These are phyloP conservation scores for Thalassaphorura encarpata DNA, from an alignment of 1,140 invertebrate species.

Conservation along the genomic window DNA sequence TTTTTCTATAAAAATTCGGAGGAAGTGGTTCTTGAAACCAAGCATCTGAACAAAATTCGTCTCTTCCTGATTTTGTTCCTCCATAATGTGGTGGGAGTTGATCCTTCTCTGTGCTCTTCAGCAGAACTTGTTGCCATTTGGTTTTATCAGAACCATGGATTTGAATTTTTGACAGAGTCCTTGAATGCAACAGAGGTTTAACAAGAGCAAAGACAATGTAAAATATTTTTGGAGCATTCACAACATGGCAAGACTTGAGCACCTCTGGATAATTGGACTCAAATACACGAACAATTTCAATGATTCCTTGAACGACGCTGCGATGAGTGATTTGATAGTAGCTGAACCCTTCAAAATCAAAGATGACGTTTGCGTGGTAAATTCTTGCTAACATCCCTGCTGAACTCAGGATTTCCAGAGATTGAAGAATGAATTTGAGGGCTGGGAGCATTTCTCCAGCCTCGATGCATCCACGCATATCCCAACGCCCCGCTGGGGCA, in stretches of 20 bases:
- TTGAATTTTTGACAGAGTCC: constrained; percentile 11
- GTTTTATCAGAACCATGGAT: constrained; percentile 9
- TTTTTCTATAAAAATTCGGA: neutral
- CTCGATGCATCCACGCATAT: neutral
- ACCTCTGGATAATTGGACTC: constrained; percentile 11
- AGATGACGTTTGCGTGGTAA: neutral
- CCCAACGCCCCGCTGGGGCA: neutral
- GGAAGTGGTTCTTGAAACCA: neutral
- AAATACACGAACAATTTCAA: neutral
- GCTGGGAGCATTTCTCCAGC: neutral
- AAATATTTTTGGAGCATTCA: constrained; percentile 11
- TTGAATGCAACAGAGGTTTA: constrained; percentile 9
- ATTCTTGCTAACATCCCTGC: too few species aligned
- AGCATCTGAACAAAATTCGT: constrained; percentile 1
- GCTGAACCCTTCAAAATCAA: neutral
- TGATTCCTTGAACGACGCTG: neutral
- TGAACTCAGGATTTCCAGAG: too few species aligned
- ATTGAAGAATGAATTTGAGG: neutral
- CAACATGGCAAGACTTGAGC: neutral
- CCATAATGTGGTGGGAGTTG: constrained; percentile 16
- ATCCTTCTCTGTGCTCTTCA: neutral
- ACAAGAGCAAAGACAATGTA: constrained; percentile 4
- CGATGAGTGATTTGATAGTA: neutral
- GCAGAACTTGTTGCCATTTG: constrained; percentile 9
- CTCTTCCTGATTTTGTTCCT: neutral